These are phyloP conservation scores for Oophaga pumilio DNA, from an alignment of 2,113 vertebrate species.

Conservation along the genomic window DNA sequence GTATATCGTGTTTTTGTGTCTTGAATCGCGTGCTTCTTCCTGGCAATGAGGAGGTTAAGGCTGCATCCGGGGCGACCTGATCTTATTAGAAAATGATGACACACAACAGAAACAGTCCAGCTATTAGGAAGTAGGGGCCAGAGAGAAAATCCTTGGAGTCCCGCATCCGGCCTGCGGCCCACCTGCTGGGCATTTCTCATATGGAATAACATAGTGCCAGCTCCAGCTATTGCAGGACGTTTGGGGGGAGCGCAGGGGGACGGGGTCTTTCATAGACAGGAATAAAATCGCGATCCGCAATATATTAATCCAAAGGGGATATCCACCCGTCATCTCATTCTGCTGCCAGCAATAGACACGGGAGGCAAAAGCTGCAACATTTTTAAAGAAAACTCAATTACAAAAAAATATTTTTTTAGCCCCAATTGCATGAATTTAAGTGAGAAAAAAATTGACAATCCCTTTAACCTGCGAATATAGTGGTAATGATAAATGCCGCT, in stretches of 20 bases:
- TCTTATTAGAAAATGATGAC: conserved; percentile 12
- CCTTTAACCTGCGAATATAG: no score
- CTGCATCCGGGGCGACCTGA: neutral
- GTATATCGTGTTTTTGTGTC: neutral
- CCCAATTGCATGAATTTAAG: no score
- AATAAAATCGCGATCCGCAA: no score
- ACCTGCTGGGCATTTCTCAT: conserved; percentile 22
- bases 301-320: no score
- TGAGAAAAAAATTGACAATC: no score
- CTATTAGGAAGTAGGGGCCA: conserved; percentile 33
- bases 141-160: conserved; percentile 1
- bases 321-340: no score
- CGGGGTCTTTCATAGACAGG: neutral
- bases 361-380: no score
- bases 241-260: neutral
- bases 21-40: neutral
- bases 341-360: no score
- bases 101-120: neutral
- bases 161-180: neutral
- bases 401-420: no score
- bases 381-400: no score
- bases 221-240: neutral
- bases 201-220: neutral
- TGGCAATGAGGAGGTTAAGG: neutral
- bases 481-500: no score